Evolutionary conservation across 2,113 vertebrate genomes (phyloP).

Genomic region (Callionymus lyra): DNA sequence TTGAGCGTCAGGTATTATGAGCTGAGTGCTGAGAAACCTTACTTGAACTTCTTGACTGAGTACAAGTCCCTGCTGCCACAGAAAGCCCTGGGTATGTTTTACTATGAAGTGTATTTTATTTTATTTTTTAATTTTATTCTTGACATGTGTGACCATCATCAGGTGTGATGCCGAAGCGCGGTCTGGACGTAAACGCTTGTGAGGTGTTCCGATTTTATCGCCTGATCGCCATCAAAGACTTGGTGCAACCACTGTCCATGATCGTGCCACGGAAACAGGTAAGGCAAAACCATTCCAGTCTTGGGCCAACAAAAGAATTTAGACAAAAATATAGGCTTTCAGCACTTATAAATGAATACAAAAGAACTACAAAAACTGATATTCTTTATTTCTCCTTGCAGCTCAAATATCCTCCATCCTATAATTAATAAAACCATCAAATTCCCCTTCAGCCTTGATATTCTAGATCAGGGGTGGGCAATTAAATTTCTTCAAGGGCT

Average conservation of each 20-base stretch:
- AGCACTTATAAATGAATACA: too few relatives aligned
- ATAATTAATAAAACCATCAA: too few relatives aligned
- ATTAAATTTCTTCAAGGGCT: too few relatives aligned
- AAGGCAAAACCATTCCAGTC: background rate
- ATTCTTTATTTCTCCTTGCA: too few relatives aligned
- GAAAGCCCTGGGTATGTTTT: constrained; percentile 77
- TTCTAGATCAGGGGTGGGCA: too few relatives aligned
- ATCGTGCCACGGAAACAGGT: constrained; percentile 77
- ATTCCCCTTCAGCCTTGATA: too few relatives aligned
- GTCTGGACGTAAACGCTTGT: constrained; percentile 77
- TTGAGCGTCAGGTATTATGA: constrained; percentile 90
- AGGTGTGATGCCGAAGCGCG: constrained; percentile 93
- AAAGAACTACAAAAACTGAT: too few relatives aligned
- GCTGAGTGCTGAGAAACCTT: constrained; percentile 77
- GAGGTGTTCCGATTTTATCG: constrained; percentile 95
- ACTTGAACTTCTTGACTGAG: constrained; percentile 79
- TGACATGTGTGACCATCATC: background rate
- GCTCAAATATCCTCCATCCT: too few relatives aligned
- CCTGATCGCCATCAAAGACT: constrained; percentile 74
- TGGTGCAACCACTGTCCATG: constrained; percentile 87
- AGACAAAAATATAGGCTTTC: background rate
- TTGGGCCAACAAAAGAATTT: background rate
- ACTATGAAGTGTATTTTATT: too few relatives aligned
- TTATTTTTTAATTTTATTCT: too few relatives aligned
- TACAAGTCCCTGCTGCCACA: constrained; percentile 79